Evolutionary conservation across 2,888 invertebrate genomes (phyloP).

Genomic region (Eupithecia pulchellata): DNA sequence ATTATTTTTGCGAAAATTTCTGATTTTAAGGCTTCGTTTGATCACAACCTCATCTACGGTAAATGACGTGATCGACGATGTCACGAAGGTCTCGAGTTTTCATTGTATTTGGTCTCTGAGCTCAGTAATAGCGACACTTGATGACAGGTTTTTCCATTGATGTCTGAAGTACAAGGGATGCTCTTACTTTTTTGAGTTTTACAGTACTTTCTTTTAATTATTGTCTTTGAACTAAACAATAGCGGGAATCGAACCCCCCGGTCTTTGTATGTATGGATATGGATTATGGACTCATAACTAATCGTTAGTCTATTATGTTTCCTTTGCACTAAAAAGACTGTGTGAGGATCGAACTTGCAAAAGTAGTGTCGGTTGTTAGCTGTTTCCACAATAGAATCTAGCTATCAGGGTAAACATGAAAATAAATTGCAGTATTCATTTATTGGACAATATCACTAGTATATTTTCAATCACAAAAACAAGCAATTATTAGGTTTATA

Average conservation of each 20-base stretch:
- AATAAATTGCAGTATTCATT: background rate
- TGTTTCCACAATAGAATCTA: background rate
- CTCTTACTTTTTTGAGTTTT: too few species aligned
- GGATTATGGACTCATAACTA: background rate
- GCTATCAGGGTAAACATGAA: background rate
- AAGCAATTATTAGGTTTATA: background rate
- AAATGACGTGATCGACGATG: too few species aligned
- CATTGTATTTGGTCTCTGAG: background rate
- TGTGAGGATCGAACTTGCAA: conserved; percentile 3
- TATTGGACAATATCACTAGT: background rate
- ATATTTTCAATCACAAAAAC: background rate
- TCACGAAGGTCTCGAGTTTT: background rate
- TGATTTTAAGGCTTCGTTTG: too few species aligned
- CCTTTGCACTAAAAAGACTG: background rate
- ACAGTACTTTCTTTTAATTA: background rate
- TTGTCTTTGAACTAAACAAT: background rate
- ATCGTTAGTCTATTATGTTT: background rate
- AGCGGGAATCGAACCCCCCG: background rate
- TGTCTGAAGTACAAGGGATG: too few species aligned
- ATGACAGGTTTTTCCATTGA: background rate
- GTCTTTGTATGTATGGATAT: background rate
- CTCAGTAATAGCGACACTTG: background rate
- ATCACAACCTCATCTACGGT: too few species aligned
- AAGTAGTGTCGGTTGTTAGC: background rate
- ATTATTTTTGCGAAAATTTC: too few species aligned